Percentiles rank a stretch among this genome's conserved stretches.
These are phyloP conservation scores for Amphimallon solstitiale DNA, from an alignment of 2,888 invertebrate species.

Conservation along the genomic window DNA sequence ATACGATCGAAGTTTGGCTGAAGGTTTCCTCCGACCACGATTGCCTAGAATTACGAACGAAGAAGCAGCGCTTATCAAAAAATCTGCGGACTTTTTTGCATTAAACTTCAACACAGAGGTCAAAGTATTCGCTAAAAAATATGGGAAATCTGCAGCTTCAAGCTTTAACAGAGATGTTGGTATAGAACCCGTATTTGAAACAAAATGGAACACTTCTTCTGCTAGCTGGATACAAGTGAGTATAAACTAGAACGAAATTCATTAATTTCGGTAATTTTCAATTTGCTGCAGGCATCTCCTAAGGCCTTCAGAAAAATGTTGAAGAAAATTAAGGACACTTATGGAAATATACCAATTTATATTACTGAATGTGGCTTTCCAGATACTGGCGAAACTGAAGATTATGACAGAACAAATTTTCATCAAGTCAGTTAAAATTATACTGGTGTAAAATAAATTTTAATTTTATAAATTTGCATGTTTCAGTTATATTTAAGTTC, in stretches of 20 bases:
- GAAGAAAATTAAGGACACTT: slow-evolving; percentile 24
- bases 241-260: background rate
- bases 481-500: slow-evolving; percentile 31
- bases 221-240: slow-evolving; percentile 27
- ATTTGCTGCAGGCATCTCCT: slow-evolving; percentile 36
- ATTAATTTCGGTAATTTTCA: background rate
- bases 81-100: slow-evolving; percentile 31
- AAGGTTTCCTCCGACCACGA: slow-evolving; percentile 12
- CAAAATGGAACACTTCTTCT: slow-evolving; percentile 16
- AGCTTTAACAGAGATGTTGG: slow-evolving; percentile 27
- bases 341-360: slow-evolving; percentile 33
- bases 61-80: slow-evolving; percentile 6
- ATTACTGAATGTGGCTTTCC: slow-evolving; percentile 39
- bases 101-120: slow-evolving; percentile 33
- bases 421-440: slow-evolving; percentile 30
- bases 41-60: slow-evolving; percentile 22
- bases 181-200: background rate
- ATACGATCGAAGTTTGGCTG: slow-evolving; percentile 13
- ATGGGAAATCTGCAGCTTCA: background rate
- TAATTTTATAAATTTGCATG: background rate
- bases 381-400: slow-evolving; percentile 34
- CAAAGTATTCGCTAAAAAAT: slow-evolving; percentile 16
- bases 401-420: slow-evolving; percentile 37
- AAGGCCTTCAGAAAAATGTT: slow-evolving; percentile 30
- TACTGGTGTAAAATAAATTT: background rate